Evolutionary conservation across 1,140 invertebrate genomes (phyloP), one percentile per base, ranked within the genome.

Genomic region (Acromyrmex echinatior): DNA sequence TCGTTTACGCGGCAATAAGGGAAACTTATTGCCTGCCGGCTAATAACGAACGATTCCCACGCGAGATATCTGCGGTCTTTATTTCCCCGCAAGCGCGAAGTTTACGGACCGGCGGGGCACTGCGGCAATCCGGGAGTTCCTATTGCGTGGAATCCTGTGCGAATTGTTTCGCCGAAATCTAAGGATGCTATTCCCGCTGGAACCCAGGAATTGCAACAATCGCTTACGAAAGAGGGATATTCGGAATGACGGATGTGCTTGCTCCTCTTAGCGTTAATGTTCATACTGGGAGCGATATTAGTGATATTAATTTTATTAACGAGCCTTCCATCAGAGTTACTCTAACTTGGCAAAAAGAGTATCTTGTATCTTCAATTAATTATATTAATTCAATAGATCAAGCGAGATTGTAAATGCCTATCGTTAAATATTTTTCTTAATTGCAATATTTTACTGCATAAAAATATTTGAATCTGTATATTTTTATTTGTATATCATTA

Each of bases 41-140:
- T 92, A 93, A 92, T 92, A 93, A 92, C 88, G 88, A 93, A 93
- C 91, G 87, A 91, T 92, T 92, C 90, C 90, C 90, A 89, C 85
- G 88, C 86, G 91, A 86, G 90, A 90, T 88, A 91, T 87, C 88
- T 87, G 78, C n/a, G 78, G 82, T 88, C 90, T 91, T 90, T 90
- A 91, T 91, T 90, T 90, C 90, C 89, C 62, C 58, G 74, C 86
- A 74, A 79, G 74, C 60, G 73, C 79, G 35, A 90, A 90, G 76
- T 90, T 90, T 89, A 89, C 88, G 82, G 25, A 60, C 87, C 62
- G 60, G 25, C 68, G 70, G 73, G 81, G 51, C 71, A 79, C 60
- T 53, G 62, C 87, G 70, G 65, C 80, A 45, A 85, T 85, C 71
- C 87, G 60, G 45, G 87, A 88, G 80, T 84, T 76, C 80, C 80